Percentiles rank a stretch among this genome's conserved stretches.
phyloP scores from a whole-genome alignment of 2,888 invertebrate genomes.

The Schizotus pectinicornis region DNA sequence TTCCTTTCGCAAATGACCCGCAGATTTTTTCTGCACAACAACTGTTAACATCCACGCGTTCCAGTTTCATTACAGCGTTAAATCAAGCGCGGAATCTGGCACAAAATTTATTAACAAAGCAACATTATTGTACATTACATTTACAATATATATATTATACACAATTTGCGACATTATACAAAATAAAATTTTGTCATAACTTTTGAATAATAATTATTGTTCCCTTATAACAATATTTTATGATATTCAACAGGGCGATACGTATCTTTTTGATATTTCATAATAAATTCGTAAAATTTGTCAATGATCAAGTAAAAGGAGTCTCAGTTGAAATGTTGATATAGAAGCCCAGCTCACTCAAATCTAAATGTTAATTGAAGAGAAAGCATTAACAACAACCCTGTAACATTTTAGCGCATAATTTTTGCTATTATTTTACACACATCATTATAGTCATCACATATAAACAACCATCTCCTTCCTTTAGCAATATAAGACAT shows the following conservation, averaged over 20 bases:
- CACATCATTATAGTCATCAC: conserved; percentile 17
- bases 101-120: conserved; percentile 51
- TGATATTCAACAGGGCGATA: conserved; percentile 26
- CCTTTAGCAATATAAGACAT: conserved; percentile 11
- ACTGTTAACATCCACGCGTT: not conserved
- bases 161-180: conserved; percentile 43
- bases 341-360: conserved; percentile 11
- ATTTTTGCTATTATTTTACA: conserved; percentile 19
- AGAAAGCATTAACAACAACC: conserved; percentile 30
- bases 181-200: conserved; percentile 45
- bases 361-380: conserved; percentile 10
- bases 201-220: conserved; percentile 42
- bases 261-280: conserved; percentile 19
- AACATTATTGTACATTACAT: conserved; percentile 45
- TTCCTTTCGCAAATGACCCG: too few relatives aligned
- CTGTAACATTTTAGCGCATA: conserved; percentile 29
- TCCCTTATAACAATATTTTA: conserved; percentile 41
- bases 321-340: conserved; percentile 2
- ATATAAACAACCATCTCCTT: conserved; percentile 28
- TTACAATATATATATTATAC: conserved; percentile 38
- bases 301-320: conserved; percentile 24
- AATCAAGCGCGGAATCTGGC: conserved; percentile 24
- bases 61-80: too few relatives aligned
- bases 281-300: conserved; percentile 25
- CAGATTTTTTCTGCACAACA: not conserved